Base-by-base conservation (phyloP, 2,888 invertebrate genomes). In the Prenolepis imparis region DNA sequence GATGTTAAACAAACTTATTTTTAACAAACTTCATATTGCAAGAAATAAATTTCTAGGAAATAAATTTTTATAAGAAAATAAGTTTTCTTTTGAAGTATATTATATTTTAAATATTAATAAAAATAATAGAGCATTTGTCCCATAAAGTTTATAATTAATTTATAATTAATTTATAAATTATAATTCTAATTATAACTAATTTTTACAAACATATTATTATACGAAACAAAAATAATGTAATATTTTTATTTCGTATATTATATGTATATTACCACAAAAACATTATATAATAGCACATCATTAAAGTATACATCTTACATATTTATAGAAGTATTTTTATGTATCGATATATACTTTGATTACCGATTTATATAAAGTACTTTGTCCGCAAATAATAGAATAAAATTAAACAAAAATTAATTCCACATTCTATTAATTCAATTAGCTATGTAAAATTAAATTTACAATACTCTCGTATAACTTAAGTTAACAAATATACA, bases 351-450 rank as follows among this genome's bases (percentile, higher is more conserved):
- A 61, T 48, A 55, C 21, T 32, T 61, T 0, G 12, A 1, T 73
- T 44, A 21, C 1, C 12, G 5, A 64, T 18, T 5, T 15, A 44
- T 44, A 21, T 74, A 75, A 75, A 75, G 48, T 44, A 61, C n/a
- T 3, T 74, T 61, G 61, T 63, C 48, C 24, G 12, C 18, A 18
- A 74, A 48, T 64, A 75, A 63, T 5, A 12, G 24, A 21, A 61
- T 74, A 18, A 74, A 48, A 36, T 73, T 44, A 48, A 3, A 75
- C 21, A 36, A 36, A 44, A n/a, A 32, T 74, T 28, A 12, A 3
- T 18, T 12, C 39, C 3, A 55, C 36, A n/a, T 55, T n/a, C n/a
- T 11, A 41, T 12, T 66, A 24, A 66, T 64, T 64, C 11, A 15
- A 52, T 52, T 12, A 63, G 36, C 36, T 52, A 48, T 21, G 11